Percentiles rank a stretch among this genome's conserved stretches.
phyloP scores from a whole-genome alignment of 2,797 vertebrate species.

The Pangasius sanitwongsei region DNA sequence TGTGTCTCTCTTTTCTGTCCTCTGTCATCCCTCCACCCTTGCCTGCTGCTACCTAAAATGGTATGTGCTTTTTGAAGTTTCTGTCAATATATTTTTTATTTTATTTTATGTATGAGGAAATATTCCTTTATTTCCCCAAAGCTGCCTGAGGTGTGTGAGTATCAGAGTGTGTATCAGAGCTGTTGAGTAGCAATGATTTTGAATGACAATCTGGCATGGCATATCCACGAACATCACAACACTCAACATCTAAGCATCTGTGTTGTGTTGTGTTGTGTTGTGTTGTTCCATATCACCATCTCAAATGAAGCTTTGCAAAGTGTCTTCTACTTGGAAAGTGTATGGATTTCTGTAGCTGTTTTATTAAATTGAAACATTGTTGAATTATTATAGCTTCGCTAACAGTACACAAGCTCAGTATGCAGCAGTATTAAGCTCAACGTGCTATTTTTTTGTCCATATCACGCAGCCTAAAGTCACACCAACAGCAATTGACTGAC shows the following conservation, averaged over 20 bases:
- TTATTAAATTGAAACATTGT: neutral
- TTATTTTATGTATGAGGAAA: constrained; percentile 29
- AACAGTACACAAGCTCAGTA: neutral
- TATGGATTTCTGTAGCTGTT: neutral
- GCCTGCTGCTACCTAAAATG: constrained; percentile 59
- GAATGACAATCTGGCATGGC: constrained; percentile 44
- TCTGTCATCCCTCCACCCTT: constrained; percentile 53
- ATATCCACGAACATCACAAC: constrained; percentile 48
- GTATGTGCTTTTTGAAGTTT: constrained; percentile 50
- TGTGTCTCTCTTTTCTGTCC: neutral
- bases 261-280: constrained; percentile 36
- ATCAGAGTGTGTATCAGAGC: constrained; percentile 54
- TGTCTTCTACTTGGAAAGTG: neutral
- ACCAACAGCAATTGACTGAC: neutral
- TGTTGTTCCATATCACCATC: constrained; percentile 24
- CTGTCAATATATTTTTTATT: constrained; percentile 20
- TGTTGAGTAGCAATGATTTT: constrained; percentile 26
- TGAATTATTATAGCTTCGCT: neutral
- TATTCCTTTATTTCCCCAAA: constrained; percentile 43
- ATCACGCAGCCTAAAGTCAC: neutral
- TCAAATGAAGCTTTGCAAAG: constrained; percentile 29
- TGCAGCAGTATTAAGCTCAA: neutral
- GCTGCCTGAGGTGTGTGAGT: constrained; percentile 57
- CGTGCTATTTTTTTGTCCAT: neutral
- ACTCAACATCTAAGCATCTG: constrained; percentile 36